These are phyloP conservation scores for Gymnobelideus leadbeateri DNA, from an alignment of 2,113 vertebrate genomes.

Conservation along the genomic window DNA sequence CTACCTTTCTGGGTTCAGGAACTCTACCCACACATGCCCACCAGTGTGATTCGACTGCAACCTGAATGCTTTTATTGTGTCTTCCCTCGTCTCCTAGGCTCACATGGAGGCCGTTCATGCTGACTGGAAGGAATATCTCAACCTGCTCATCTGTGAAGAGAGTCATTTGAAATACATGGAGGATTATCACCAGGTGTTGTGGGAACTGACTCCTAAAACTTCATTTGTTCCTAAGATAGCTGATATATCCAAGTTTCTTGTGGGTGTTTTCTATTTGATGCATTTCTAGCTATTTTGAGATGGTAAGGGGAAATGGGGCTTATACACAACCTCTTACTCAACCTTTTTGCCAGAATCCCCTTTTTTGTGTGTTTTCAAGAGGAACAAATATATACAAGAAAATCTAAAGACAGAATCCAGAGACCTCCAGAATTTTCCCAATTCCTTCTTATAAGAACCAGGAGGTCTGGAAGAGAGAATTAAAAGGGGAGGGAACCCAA, in stretches of 20 bases:
- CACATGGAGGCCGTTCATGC: constrained; percentile 96
- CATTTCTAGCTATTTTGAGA: not conserved
- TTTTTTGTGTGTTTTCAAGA: not conserved
- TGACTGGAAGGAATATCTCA: constrained; percentile 98
- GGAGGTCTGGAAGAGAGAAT: not conserved
- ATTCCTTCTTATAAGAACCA: not conserved
- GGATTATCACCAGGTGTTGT: constrained; percentile 94
- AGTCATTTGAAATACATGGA: constrained; percentile 98
- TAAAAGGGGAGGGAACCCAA: not conserved
- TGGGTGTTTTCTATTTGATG: not conserved
- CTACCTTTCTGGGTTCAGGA: not conserved
- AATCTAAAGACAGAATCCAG: not conserved
- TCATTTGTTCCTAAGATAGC: not conserved
- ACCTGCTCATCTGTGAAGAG: constrained; percentile 98
- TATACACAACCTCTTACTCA: not conserved
- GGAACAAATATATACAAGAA: not conserved
- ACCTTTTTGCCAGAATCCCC: not conserved
- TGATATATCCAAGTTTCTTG: not conserved
- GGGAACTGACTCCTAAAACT: not conserved
- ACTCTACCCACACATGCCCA: not conserved
- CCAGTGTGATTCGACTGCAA: not conserved
- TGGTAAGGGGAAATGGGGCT: not conserved
- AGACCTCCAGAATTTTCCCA: not conserved
- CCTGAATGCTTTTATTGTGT: not conserved
- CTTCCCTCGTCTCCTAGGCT: constrained; percentile 84